phyloP scores from a whole-genome alignment of 1,140 invertebrate genomes.

The Spodoptera litura region DNA sequence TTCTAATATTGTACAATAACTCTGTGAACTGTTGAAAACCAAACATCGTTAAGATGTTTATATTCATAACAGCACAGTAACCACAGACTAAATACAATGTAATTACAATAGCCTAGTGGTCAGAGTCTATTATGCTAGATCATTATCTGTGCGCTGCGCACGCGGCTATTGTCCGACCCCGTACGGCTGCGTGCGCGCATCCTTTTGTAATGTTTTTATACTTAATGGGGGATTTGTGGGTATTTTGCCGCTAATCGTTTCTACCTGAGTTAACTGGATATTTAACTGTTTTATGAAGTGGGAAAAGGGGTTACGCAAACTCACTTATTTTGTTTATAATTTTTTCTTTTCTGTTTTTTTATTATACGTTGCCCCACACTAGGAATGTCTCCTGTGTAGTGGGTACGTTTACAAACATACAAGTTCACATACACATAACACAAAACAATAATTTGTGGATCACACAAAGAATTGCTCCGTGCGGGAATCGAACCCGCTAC shows the following conservation, averaged over 20 bases:
- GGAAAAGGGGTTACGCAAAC: neutral
- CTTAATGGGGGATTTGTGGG: neutral
- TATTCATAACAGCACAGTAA: neutral
- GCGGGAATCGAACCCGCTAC: too few species aligned
- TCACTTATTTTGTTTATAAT: too few species aligned
- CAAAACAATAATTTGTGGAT: too few species aligned
- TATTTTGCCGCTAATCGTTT: constrained; percentile 19
- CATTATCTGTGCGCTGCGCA: constrained; percentile 23
- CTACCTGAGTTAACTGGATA: neutral
- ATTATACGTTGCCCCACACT: too few species aligned
- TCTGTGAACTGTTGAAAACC: neutral
- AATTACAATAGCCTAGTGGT: constrained; percentile 19
- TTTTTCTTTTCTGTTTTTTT: too few species aligned
- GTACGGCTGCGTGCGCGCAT: constrained; percentile 3
- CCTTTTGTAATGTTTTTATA: constrained; percentile 10
- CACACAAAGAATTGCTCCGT: too few species aligned
- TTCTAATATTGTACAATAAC: neutral
- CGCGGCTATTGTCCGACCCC: constrained; percentile 16
- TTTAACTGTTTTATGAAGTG: constrained; percentile 1
- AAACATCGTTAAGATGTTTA: neutral
- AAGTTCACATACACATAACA: too few species aligned
- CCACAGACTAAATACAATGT: constrained; percentile 17
- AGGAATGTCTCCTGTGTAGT: too few species aligned
- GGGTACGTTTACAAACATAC: too few species aligned
- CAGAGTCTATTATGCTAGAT: neutral